Evolutionary conservation across 2,888 invertebrate species (phyloP), one percentile per base, ranked within the genome.

Genomic region (Scaptomyza flava): DNA sequence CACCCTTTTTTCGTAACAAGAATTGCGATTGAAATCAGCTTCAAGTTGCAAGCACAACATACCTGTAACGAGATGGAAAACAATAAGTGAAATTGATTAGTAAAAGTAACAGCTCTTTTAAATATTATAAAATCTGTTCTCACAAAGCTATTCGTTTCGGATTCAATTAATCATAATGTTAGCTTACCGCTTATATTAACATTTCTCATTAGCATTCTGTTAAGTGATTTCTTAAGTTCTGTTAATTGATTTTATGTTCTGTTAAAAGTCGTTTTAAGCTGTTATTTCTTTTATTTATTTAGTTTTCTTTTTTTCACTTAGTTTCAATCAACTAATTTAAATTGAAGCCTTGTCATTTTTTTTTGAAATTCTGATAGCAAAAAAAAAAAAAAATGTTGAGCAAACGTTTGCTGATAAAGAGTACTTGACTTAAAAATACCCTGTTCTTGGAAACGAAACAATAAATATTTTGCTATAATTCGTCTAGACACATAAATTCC

Each of bases 11-110:
- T n/a, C 11, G 23, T 23, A 23, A 34, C n/a, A 51, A 36, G 5
- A 38, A n/a, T 27, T 51, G 51, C 23, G 33, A 57, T 41, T 27
- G n/a, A 46, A 36, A 31, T 45, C 38, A 33, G 52, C 33, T 33
- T 11, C 14, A 34, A 41, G 41, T 41, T 41, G 41, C 41, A 41
- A 41, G 41, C 17, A 41, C 47, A 14, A 38, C 7, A 46, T 53
- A 73, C 76, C 76, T 75, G 47, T 7, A 73, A 73, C 14, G 69
- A 69, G 42, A 66, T 34, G 38, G n/a, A 45, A 41, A 42, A 7
- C 3, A 38, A 14, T 0, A 41, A 11, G 14, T 8, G 1, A 27
- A 12, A 14, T 8, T 33, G 47, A 11, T 65, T 20, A 48, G 12
- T 33, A 14, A 6, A 14, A 38, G 14, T 23, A 23, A 17, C 17